A percentile compares a stretch with the other conserved stretches of the same genome.
These are phyloP conservation scores for Pitangus sulphuratus DNA, from an alignment of 2,797 vertebrate species.

Conservation along the genomic window DNA sequence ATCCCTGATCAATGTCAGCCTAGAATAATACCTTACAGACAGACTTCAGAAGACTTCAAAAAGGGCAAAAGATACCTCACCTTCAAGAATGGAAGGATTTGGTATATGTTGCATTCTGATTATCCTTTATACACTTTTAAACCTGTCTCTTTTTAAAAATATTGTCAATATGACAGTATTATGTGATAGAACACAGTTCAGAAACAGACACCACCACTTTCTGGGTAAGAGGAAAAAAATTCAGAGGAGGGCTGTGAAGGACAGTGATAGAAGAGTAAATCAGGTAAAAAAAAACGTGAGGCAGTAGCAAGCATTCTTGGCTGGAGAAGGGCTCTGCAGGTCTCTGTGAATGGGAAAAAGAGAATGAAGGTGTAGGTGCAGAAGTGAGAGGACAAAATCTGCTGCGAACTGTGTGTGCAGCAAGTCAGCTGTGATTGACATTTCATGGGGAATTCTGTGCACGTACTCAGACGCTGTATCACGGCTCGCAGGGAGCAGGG, in stretches of 20 bases:
- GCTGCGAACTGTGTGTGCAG: neutral
- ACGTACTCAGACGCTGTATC: accelerated
- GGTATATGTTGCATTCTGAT: neutral
- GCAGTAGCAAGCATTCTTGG: accelerated
- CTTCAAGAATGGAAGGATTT: neutral
- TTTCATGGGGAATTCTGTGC: neutral
- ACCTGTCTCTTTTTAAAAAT: neutral
- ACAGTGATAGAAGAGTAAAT: neutral
- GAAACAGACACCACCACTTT: neutral
- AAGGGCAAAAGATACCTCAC: neutral
- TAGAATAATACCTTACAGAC: neutral
- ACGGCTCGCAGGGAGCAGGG: accelerated
- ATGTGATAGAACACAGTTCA: neutral
- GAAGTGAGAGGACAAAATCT: neutral
- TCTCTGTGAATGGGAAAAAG: accelerated
- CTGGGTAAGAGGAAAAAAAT: neutral
- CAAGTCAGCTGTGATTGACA: neutral
- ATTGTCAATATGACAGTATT: neutral
- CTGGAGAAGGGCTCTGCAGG: neutral
- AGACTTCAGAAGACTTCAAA: neutral
- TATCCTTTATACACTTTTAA: neutral
- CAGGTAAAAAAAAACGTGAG: neutral
- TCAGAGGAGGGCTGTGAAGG: neutral
- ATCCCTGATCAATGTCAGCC: neutral
- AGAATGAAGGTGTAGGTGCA: neutral